These are phyloP conservation scores for Clupea harengus DNA, from an alignment of 2,113 vertebrate species.

Conservation along the genomic window DNA sequence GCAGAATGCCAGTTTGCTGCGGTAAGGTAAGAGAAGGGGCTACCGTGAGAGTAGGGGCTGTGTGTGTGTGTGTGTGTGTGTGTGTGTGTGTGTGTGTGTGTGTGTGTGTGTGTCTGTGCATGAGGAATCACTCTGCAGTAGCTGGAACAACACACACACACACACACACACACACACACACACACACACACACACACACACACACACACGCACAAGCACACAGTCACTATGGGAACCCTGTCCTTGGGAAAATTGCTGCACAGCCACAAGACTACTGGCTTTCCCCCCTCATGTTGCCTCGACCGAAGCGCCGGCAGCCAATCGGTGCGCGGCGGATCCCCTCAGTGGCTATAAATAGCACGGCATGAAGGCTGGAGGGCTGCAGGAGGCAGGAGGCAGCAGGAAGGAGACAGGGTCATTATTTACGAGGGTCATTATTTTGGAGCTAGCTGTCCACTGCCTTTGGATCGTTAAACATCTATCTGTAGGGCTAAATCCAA, in stretches of 20 bases:
- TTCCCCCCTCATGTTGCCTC: not conserved
- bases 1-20: constrained; percentile 24
- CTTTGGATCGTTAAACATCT: not conserved
- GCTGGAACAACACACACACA: not conserved
- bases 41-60: not conserved
- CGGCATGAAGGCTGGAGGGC: constrained; percentile 23
- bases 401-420: not conserved
- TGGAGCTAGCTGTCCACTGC: not conserved
- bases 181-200: not conserved
- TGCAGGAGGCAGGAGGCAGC: not conserved
- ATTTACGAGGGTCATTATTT: constrained; percentile 14
- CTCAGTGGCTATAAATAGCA: constrained; percentile 49
- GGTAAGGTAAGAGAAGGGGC: constrained; percentile 21
- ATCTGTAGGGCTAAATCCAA: not conserved
- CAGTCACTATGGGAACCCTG: constrained; percentile 39
- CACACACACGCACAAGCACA: not conserved
- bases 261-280: constrained; percentile 1
- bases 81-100: not conserved
- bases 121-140: not conserved
- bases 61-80: constrained; percentile 4
- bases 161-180: not conserved
- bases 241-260: constrained; percentile 38
- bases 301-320: constrained; percentile 21
- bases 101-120: not conserved
- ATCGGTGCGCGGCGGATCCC: constrained; percentile 28